Percentiles rank a stretch among this genome's conserved stretches.
These are phyloP conservation scores for Turritopsis dohrnii DNA, from an alignment of 30 jellyfish, hydroid and myxozoan genomes.

Conservation along the genomic window DNA sequence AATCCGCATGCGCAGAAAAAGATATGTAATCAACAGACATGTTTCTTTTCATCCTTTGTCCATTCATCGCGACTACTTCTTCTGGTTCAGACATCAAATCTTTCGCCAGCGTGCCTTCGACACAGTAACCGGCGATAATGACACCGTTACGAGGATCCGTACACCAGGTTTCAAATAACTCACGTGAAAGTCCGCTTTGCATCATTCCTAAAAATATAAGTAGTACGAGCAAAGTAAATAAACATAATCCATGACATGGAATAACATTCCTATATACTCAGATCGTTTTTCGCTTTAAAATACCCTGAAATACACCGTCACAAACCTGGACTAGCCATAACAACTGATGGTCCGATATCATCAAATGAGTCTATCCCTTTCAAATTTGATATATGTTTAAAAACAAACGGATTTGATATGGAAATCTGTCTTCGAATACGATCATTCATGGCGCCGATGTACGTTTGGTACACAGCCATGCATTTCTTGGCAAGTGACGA, in stretches of 20 bases:
- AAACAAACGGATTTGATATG: constrained; percentile 93
- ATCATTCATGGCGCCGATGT: constrained; percentile 98
- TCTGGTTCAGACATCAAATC: constrained; percentile 99
- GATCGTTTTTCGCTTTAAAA: neutral
- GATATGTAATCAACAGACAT: constrained; percentile 85
- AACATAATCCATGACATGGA: too few species aligned
- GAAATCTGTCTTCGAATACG: constrained; percentile 80
- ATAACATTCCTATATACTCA: too few species aligned
- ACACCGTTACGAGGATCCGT: constrained; percentile 96
- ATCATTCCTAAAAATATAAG: constrained; percentile 26
- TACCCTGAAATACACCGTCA: neutral
- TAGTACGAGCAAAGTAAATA: too few species aligned
- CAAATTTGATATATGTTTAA: constrained; percentile 88
- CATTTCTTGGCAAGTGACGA: constrained; percentile 97
- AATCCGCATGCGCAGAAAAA: constrained; percentile 99
- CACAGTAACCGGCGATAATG: constrained; percentile 99
- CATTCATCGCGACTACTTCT: constrained; percentile 93
- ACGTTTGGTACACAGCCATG: constrained; percentile 99
- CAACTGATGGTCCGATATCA: constrained; percentile 99
- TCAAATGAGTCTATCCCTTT: constrained; percentile 99
- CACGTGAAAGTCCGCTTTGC: constrained; percentile 98
- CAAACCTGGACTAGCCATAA: constrained; percentile 99
- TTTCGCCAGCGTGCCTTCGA: constrained; percentile 99
- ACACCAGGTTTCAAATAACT: constrained; percentile 99
- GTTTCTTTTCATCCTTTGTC: constrained; percentile 76